phyloP scores from a whole-genome alignment of 2,113 vertebrate genomes.

The Antidorcas marsupialis region DNA sequence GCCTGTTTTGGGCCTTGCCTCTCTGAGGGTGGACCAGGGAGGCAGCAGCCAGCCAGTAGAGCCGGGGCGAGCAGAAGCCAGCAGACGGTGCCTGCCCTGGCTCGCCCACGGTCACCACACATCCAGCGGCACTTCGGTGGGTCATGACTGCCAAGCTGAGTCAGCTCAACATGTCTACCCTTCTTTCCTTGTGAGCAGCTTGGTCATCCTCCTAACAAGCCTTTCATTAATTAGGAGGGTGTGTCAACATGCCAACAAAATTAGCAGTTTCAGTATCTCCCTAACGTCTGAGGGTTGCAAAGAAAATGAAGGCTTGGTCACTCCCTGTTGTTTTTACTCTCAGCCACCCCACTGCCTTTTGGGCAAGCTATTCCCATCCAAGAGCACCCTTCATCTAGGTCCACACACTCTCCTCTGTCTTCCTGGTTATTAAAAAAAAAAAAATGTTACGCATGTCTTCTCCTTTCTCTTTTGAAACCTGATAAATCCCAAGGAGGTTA shows the following conservation, averaged over 20 bases:
- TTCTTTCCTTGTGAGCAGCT: neutral
- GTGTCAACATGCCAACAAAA: conserved; percentile 45
- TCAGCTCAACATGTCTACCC: neutral
- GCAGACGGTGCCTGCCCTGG: conserved; percentile 2
- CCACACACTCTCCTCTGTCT: neutral
- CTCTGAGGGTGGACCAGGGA: neutral
- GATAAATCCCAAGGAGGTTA: neutral
- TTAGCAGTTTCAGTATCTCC: conserved; percentile 55
- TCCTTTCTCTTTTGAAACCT: neutral
- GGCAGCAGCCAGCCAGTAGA: neutral
- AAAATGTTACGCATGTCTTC: neutral
- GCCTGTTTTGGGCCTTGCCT: neutral
- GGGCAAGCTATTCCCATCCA: conserved; percentile 37
- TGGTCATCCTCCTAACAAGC: neutral
- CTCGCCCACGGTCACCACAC: neutral
- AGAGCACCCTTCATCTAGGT: neutral
- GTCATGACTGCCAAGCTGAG: neutral
- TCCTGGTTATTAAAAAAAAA: neutral
- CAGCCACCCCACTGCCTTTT: conserved; percentile 46
- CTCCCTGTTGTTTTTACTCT: conserved; percentile 39
- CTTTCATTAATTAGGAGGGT: conserved; percentile 1
- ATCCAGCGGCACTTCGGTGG: neutral
- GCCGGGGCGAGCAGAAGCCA: neutral
- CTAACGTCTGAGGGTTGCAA: conserved; percentile 44
- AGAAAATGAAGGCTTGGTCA: conserved; percentile 50